phyloP scores from a whole-genome alignment of 2,113 vertebrate genomes.

The Phyllopteryx taeniolatus region DNA sequence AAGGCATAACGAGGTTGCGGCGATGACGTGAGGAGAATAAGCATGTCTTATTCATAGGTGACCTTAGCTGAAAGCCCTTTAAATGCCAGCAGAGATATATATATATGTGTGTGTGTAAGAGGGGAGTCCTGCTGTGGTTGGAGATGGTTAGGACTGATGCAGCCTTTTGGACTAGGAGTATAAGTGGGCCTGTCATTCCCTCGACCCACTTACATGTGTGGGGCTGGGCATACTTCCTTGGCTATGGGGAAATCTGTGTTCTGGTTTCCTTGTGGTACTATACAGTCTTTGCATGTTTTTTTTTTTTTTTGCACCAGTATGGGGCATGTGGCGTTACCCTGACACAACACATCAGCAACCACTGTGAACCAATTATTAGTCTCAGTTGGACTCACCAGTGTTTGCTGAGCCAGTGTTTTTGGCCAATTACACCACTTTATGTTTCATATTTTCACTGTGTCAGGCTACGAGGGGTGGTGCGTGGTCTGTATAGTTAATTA shows the following conservation, averaged over 20 bases:
- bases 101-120: too few species aligned
- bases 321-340: not conserved
- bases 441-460: not conserved
- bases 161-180: too few species aligned
- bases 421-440: not conserved
- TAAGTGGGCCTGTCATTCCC: too few species aligned
- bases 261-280: not conserved
- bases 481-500: not conserved
- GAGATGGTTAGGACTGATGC: too few species aligned
- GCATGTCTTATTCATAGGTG: constrained; percentile 72
- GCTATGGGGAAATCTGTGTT: not conserved
- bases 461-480: not conserved
- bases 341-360: not conserved
- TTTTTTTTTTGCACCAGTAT: not conserved
- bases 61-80: constrained; percentile 70
- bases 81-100: constrained; percentile 43
- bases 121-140: too few species aligned
- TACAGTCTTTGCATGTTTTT: not conserved
- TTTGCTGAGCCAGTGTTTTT: not conserved
- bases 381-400: not conserved
- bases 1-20: constrained; percentile 53
- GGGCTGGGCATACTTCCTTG: not conserved
- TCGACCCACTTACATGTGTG: too few species aligned
- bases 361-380: not conserved
- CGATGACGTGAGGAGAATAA: constrained; percentile 62